Evolutionary conservation across 2,797 vertebrate genomes (phyloP).

Genomic region (Aulostomus chinensis): DNA sequence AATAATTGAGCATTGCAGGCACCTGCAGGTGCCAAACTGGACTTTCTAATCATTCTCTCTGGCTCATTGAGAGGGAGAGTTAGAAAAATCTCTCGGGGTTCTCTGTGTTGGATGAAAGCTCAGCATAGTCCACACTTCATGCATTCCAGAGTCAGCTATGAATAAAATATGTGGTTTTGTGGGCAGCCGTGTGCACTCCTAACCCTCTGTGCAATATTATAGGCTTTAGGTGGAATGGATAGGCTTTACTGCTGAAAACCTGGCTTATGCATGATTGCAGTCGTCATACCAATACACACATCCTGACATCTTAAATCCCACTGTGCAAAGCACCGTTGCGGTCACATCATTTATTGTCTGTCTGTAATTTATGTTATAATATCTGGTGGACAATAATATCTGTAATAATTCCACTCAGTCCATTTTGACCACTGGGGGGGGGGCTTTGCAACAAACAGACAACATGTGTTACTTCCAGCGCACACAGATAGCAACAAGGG

Average conservation of each 20-base stretch:
- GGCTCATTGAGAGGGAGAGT: too few species aligned
- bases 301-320: not conserved
- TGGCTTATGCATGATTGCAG: not conserved
- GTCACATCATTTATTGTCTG: too few species aligned
- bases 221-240: not conserved
- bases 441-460: too few species aligned
- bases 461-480: too few species aligned
- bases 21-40: not conserved
- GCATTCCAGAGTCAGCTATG: constrained; percentile 38
- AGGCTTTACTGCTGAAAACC: not conserved
- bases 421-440: constrained; percentile 7
- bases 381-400: not conserved
- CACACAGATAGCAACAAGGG: too few species aligned
- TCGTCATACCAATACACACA: not conserved
- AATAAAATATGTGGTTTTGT: constrained; percentile 38
- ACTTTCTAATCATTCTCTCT: not conserved
- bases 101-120: constrained; percentile 32
- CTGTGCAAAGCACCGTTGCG: not conserved
- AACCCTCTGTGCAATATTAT: constrained; percentile 5
- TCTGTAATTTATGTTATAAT: too few species aligned
- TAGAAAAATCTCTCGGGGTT: constrained; percentile 13
- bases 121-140: constrained; percentile 24
- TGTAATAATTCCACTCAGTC: not conserved
- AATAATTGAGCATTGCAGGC: not conserved
- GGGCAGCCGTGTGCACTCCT: constrained; percentile 1